phyloP scores from a whole-genome alignment of 2,797 vertebrate genomes.

The Etheostoma perlongum region DNA sequence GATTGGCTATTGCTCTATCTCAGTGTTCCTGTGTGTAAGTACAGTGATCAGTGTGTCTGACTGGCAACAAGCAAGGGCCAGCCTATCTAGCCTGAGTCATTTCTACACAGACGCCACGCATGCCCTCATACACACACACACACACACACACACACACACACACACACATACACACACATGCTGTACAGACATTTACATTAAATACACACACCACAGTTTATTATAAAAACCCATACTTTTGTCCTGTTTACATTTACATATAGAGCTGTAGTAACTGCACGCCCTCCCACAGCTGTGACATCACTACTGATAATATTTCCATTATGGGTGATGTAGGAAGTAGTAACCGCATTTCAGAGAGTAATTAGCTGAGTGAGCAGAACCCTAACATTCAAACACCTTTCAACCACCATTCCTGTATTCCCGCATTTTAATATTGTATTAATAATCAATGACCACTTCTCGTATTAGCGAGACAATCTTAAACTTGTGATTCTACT shows the following conservation, averaged over 20 bases:
- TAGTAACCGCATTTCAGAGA: constrained; percentile 37
- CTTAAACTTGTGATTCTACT: constrained; percentile 76
- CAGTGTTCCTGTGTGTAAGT: constrained; percentile 67
- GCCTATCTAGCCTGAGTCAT: constrained; percentile 57
- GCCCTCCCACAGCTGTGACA: constrained; percentile 36
- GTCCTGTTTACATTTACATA: constrained; percentile 49
- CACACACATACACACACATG: constrained; percentile 11
- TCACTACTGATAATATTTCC: constrained; percentile 52
- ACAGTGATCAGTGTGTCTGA: constrained; percentile 63
- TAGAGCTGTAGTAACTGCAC: constrained; percentile 48
- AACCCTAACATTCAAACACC: constrained; percentile 35
- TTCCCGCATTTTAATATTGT: constrained; percentile 68
- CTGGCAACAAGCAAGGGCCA: constrained; percentile 40
- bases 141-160: constrained; percentile 22
- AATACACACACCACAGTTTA: constrained; percentile 29
- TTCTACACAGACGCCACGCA: constrained; percentile 35
- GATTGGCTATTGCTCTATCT: constrained; percentile 69
- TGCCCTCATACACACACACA: constrained; percentile 35
- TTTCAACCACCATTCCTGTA: constrained; percentile 51
- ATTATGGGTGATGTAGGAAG: constrained; percentile 64
- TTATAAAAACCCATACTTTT: constrained; percentile 23
- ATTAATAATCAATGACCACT: constrained; percentile 75
- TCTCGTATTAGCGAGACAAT: constrained; percentile 84
- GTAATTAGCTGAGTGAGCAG: constrained; percentile 35
- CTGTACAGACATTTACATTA: constrained; percentile 18